phyloP scores from a whole-genome alignment of 2,113 vertebrate species.

The Megaleporinus macrocephalus region DNA sequence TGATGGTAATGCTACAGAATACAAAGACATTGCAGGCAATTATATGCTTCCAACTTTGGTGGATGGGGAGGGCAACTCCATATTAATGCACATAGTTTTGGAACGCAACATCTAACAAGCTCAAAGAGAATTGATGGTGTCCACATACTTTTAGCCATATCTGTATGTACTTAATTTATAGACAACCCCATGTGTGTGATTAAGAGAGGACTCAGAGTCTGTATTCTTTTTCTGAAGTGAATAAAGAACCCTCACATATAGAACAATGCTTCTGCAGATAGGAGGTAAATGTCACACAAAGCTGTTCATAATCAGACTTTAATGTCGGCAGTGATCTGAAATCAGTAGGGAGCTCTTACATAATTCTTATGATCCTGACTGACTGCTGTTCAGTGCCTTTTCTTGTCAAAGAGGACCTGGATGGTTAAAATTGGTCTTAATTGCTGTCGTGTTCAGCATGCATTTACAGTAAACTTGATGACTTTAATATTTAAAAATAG shows the following conservation, averaged over 20 bases:
- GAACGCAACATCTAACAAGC: no score
- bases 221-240: not conserved
- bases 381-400: slow-evolving; percentile 5
- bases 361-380: not conserved
- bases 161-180: not conserved
- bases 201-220: no score
- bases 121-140: no score
- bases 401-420: not conserved
- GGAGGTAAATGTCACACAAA: slow-evolving; percentile 8
- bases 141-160: no score
- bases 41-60: no score
- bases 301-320: not conserved
- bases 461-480: not conserved
- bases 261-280: not conserved
- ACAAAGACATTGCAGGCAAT: no score
- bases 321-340: slow-evolving; percentile 19
- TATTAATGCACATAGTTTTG: no score
- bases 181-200: not conserved
- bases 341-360: slow-evolving; percentile 12
- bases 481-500: slow-evolving; percentile 24
- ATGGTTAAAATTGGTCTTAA: slow-evolving; percentile 19
- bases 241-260: not conserved
- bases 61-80: no score
- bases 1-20: no score
- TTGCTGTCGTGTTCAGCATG: slow-evolving; percentile 21